Percentiles rank a stretch among this genome's conserved stretches.
Conservation (phyloP, 2,797 vertebrate species). For the Pelobates cultripes region DNA sequence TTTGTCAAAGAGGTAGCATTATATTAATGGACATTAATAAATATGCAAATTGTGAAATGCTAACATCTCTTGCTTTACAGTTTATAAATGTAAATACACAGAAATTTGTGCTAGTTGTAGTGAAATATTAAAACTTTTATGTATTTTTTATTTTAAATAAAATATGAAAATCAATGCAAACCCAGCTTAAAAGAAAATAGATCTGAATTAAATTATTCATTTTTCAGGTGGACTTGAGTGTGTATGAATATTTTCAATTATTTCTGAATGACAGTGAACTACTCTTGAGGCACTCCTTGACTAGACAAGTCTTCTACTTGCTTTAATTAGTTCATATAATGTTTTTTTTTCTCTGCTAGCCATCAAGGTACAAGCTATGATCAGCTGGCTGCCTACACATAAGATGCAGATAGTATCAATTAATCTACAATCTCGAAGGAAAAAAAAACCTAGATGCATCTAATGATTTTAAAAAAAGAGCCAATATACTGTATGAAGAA, state of each 20-base stretch:
- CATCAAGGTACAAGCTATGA: background rate
- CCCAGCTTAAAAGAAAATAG: background rate
- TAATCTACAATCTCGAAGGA: background rate
- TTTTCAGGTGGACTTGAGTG: background rate
- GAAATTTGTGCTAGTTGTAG: too few relatives aligned
- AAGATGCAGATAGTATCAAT: background rate
- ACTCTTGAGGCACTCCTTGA: background rate
- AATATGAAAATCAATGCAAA: too few relatives aligned
- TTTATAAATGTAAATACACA: too few relatives aligned
- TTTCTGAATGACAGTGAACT: conserved; percentile 17
- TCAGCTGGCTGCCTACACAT: background rate
- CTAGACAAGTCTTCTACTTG: background rate
- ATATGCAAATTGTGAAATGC: too few relatives aligned
- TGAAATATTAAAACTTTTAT: too few relatives aligned
- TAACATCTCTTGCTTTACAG: too few relatives aligned
- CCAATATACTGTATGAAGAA: too few relatives aligned
- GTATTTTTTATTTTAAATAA: too few relatives aligned
- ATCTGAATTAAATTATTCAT: background rate
- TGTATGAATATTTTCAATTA: background rate
- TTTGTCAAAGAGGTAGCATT: too few relatives aligned
- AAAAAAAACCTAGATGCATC: background rate
- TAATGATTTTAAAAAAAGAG: too few relatives aligned
- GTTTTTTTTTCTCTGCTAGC: background rate
- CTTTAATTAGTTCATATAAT: conserved; percentile 7
- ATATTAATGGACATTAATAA: too few relatives aligned